phyloP scores from a whole-genome alignment of 1,140 invertebrate genomes.

The Drosophila paulistorum region DNA sequence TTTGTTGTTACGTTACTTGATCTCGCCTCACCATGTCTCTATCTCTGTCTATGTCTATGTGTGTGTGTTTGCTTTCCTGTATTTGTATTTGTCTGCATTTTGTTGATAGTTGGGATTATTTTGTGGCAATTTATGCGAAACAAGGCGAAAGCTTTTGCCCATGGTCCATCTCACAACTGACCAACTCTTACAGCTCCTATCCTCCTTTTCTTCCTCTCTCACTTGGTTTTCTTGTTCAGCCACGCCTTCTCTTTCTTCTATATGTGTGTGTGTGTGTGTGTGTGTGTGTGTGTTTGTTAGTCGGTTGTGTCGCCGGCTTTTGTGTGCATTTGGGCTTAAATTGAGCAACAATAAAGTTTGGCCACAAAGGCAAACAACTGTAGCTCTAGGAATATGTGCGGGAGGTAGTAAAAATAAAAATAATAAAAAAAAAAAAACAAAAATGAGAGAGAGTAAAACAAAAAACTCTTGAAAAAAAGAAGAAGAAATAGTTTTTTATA shows the following conservation, averaged over 20 bases:
- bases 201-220: too few relatives aligned
- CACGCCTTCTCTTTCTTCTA: slow-evolving; percentile 19
- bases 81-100: slow-evolving; percentile 69
- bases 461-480: neutral
- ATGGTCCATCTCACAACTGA: slow-evolving; percentile 11
- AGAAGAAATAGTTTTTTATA: neutral
- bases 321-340: slow-evolving; percentile 70
- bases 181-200: neutral
- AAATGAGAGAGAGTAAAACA: slow-evolving; percentile 26
- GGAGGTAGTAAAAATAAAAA: slow-evolving; percentile 1
- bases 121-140: slow-evolving; percentile 76
- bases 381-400: neutral
- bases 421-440: neutral
- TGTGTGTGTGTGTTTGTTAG: neutral
- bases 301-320: slow-evolving; percentile 32
- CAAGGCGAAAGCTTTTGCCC: slow-evolving; percentile 49
- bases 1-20: slow-evolving; percentile 51
- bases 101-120: slow-evolving; percentile 81
- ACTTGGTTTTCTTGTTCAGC: neutral
- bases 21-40: slow-evolving; percentile 28
- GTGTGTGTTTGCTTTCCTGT: slow-evolving; percentile 31
- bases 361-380: slow-evolving; percentile 43
- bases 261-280: slow-evolving; percentile 1
- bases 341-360: slow-evolving; percentile 72
- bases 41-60: slow-evolving; percentile 26